Evolutionary conservation across 2,113 vertebrate species (phyloP).

Genomic region (Limnothrissa miodon): DNA sequence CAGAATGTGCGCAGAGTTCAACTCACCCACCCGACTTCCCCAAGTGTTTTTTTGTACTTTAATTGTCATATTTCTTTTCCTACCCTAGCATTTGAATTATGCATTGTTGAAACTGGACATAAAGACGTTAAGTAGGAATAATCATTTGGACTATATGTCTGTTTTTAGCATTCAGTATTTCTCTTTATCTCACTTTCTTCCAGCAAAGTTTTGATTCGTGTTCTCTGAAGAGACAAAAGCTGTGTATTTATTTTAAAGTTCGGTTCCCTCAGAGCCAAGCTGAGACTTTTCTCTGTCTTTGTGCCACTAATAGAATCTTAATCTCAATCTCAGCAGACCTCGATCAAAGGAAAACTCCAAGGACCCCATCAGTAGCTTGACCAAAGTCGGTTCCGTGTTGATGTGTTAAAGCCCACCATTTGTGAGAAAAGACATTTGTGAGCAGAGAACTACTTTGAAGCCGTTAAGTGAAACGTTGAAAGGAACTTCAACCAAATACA

Average conservation of each 20-base stretch:
- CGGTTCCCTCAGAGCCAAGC: not conserved
- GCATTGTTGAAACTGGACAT: not conserved
- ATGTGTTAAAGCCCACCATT: conserved; percentile 5
- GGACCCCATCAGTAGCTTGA: conserved; percentile 6
- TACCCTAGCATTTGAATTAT: not conserved
- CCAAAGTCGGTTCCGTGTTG: not conserved
- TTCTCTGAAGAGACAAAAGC: not conserved
- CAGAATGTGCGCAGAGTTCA: not conserved
- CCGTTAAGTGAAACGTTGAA: not conserved
- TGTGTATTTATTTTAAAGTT: not conserved
- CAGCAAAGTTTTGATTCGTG: not conserved
- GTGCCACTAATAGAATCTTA: not conserved
- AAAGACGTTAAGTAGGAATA: not conserved
- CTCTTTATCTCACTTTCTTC: not conserved
- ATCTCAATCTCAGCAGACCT: conserved; percentile 13
- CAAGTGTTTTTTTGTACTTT: not conserved
- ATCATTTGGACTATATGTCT: not conserved
- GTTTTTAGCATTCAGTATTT: not conserved
- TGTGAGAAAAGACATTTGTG: not conserved
- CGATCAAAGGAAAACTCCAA: conserved; percentile 1
- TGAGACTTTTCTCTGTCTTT: not conserved
- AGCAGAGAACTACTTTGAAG: not conserved
- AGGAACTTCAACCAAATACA: conserved; percentile 4
- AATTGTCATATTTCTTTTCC: not conserved
- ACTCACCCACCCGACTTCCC: conserved; percentile 8